Percentiles rank a stretch among this genome's conserved stretches.
These are phyloP conservation scores for Odontamblyopus lacepedii DNA, from an alignment of 2,797 vertebrate species.

Conservation along the genomic window DNA sequence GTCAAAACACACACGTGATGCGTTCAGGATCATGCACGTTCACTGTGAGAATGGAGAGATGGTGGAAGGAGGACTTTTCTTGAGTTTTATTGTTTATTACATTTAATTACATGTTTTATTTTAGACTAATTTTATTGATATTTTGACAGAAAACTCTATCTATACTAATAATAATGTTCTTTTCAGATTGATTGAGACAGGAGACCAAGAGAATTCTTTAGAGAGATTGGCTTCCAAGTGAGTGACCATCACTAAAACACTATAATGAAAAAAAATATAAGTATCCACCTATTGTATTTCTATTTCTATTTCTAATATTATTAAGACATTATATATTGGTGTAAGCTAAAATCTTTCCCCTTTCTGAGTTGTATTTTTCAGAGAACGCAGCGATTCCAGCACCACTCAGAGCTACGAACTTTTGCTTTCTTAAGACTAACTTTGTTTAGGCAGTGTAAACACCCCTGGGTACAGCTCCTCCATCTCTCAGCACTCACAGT, in stretches of 20 bases:
- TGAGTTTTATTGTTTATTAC: background rate
- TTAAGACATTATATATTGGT: background rate
- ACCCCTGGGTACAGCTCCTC: constrained; percentile 75
- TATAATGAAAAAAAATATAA: background rate
- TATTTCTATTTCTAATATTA: background rate
- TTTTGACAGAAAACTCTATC: background rate
- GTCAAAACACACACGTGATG: constrained; percentile 67
- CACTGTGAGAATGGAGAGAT: constrained; percentile 74
- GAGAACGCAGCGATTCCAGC: constrained; percentile 49
- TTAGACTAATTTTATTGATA: background rate
- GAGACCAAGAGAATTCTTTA: background rate
- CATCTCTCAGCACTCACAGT: constrained; percentile 97
- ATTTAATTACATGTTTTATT: background rate
- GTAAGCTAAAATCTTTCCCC: constrained; percentile 8
- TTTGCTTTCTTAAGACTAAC: constrained; percentile 71
- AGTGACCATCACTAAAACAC: background rate
- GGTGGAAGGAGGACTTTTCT: constrained; percentile 58
- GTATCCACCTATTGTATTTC: background rate
- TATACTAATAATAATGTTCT: background rate
- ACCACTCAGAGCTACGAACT: constrained; percentile 53
- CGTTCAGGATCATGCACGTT: constrained; percentile 78
- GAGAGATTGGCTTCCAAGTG: no score
- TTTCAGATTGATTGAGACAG: background rate
- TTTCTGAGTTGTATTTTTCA: constrained; percentile 54
- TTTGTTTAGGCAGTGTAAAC: constrained; percentile 78